Evolutionary conservation across 2,797 vertebrate species (phyloP), one percentile per base, ranked within the genome.

Genomic region (Acrossocheilus wenchowensis): DNA sequence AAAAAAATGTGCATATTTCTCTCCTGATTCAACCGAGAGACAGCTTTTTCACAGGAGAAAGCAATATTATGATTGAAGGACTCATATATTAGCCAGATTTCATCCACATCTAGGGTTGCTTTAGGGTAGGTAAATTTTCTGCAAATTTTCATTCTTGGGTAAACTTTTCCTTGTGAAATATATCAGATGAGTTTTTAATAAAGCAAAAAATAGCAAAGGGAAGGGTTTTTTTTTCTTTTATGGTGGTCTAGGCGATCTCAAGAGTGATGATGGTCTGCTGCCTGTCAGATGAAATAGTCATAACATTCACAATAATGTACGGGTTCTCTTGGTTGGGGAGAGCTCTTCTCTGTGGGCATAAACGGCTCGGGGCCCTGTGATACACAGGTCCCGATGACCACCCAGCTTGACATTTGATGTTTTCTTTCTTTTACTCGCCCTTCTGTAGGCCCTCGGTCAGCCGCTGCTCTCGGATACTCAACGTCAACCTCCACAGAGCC

Each of bases 391-490:
- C 92, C 89, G 89, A 90, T 94, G 90, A 86, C 86, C 90, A 92
- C 84, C 81, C 89, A 93, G 89, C 91, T 92, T 96, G 94, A 95
- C 95, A 95, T 96, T 96, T 95, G 93, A 94, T 94, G 93, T 93
- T 92, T 92, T 92, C 89, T 92, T 88, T 91, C 89, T 78, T 91
- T 87, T 89, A 26, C 78, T 91, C 88, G 30, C 93, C 93, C 92
- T 94, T 94, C 90, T 89, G 88, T 89, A 85, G 90, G 92, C 93
- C 92, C 2, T 85, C 87, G 93, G 94, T 94, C 92, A 94, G 88
- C 88, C 90, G 90, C 93, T 91, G 93, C 94, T 95, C 89, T 91
- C 79, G 90, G 94, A 94, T 92, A 94, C 91, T 93, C 93, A 91
- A 94, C 93, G 94, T 95, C 94, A 95, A 90, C 93, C 94, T 95